Evolutionary conservation across 2,888 invertebrate species (phyloP), one percentile per base, ranked within the genome.

Genomic region (Blastobasis adustella): DNA sequence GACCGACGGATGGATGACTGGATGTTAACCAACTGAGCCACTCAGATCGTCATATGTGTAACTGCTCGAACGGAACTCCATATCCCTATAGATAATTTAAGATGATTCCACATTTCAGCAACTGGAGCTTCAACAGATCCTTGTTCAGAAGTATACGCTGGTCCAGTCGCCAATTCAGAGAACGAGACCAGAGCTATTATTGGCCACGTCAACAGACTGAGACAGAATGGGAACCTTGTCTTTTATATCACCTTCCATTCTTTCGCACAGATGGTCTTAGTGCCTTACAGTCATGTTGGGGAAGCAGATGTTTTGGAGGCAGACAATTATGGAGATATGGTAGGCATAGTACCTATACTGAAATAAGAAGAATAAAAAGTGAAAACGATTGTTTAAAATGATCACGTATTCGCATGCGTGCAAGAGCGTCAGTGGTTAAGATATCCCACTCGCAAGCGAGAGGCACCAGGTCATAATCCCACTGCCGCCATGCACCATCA

Each of bases 161-260:
- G 92, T 1, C 66, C 78, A 3, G 65, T 69, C 5, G 83, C 90
- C 0, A 90, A 90, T 62, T 92, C 91, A 0, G 92, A 92, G 62
- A 77, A 76, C 0, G 92, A 92, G 65, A 81, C 90, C 0, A 68
- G 71, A 51, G 62, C 76, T 0, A 58, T 83, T 8, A 64, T 73
- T 0, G 65, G 70, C 56, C 65, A 71, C 73, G 58, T 87, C 60
- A 45, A 53, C 37, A 41, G 69, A 51, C 55, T 79, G 63, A 54
- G 66, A 49, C 10, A 61, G 55, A 41, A 67, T 5, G 76, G 73
- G 44, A 65, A 62, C 37, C 66, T 87, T 2, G 73, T 82, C 0
- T 66, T 89, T 49, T 91, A 91, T 58, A 66, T 91, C 1, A 84
- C 90, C 0, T 80, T 91, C 66, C 95, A 96, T 73, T 93, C 95